Percentiles rank a stretch among this genome's conserved stretches.
These are phyloP conservation scores for Trachops cirrhosus DNA, from an alignment of 2,797 vertebrate species.

Conservation along the genomic window DNA sequence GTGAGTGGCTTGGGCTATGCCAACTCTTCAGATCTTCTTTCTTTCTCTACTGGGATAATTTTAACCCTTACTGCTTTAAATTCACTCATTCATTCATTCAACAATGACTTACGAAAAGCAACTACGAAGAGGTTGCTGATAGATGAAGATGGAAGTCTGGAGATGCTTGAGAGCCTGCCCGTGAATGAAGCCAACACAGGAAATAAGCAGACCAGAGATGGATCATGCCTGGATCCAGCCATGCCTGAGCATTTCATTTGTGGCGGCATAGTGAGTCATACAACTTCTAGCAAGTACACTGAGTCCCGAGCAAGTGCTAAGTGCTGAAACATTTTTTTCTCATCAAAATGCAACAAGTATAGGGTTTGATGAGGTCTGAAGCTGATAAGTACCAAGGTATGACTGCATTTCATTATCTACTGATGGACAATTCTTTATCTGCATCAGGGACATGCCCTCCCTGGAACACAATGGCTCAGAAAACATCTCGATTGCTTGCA, in stretches of 20 bases:
- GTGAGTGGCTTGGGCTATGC: background rate
- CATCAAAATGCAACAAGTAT: too few relatives aligned
- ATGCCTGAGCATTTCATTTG: background rate
- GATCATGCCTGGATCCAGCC: background rate
- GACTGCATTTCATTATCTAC: too few relatives aligned
- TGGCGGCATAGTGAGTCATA: background rate
- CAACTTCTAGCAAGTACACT: too few relatives aligned
- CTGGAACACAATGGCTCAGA: too few relatives aligned
- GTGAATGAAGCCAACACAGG: background rate
- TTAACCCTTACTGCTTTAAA: background rate
- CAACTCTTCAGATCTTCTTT: background rate
- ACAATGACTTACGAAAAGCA: background rate
- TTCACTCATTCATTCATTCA: background rate
- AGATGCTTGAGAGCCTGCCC: background rate
- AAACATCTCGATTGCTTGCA: too few relatives aligned
- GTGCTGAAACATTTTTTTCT: too few relatives aligned
- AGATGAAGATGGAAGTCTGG: background rate
- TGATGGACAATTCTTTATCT: too few relatives aligned
- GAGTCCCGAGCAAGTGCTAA: too few relatives aligned
- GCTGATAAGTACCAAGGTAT: too few relatives aligned
- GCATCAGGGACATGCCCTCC: too few relatives aligned
- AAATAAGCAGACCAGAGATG: background rate
- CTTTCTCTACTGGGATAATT: background rate
- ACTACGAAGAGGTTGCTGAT: background rate
- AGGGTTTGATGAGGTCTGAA: too few relatives aligned